These are phyloP conservation scores for Drosophila funebris DNA, from an alignment of 1,140 invertebrate genomes.

Conservation along the genomic window DNA sequence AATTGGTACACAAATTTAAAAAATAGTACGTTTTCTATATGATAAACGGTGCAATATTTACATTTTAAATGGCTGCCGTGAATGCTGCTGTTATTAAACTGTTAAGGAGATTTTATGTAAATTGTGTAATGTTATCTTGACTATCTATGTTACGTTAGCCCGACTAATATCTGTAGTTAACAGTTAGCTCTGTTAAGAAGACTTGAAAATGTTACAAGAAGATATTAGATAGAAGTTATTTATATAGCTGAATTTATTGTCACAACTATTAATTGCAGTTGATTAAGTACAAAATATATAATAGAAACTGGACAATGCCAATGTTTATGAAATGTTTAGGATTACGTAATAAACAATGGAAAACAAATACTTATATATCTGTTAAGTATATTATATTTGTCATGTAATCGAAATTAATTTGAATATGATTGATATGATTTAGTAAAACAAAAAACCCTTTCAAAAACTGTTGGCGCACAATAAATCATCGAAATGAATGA, in stretches of 20 bases:
- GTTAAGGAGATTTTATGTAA: not conserved
- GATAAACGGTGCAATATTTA: too few species aligned
- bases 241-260: too few species aligned
- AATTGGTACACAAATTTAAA: too few species aligned
- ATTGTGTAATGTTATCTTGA: too few species aligned
- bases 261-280: not conserved
- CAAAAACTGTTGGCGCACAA: slow-evolving; percentile 55
- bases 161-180: too few species aligned
- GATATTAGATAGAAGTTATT: too few species aligned
- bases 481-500: slow-evolving; percentile 70
- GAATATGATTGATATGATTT: slow-evolving; percentile 73
- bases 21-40: too few species aligned
- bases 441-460: slow-evolving; percentile 56
- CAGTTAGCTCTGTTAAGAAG: too few species aligned
- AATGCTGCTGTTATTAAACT: not conserved
- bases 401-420: slow-evolving; percentile 72
- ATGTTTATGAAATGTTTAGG: not conserved
- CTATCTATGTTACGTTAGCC: too few species aligned
- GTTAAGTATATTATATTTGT: slow-evolving; percentile 38
- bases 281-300: not conserved
- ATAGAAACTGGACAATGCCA: not conserved
- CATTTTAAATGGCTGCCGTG: too few species aligned
- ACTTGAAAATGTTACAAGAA: too few species aligned
- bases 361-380: not conserved
- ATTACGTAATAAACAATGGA: not conserved